phyloP scores from a whole-genome alignment of 2,113 vertebrate genomes.

The Ictidomys tridecemlineatus region DNA sequence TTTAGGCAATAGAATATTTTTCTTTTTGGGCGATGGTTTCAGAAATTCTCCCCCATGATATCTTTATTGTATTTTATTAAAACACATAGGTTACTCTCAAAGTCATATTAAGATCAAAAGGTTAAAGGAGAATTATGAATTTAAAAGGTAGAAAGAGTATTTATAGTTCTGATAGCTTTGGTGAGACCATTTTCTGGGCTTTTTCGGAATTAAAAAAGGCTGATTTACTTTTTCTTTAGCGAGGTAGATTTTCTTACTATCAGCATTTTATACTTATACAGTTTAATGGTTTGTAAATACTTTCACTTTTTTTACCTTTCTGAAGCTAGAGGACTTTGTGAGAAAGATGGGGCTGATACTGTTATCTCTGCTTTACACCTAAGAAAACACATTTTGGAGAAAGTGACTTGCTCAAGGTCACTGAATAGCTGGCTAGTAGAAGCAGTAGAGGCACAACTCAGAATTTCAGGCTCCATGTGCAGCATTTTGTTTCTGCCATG shows the following conservation, averaged over 20 bases:
- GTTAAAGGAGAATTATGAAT: neutral
- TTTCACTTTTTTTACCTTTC: neutral
- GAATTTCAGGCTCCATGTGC: neutral
- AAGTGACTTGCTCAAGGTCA: neutral
- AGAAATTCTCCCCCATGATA: neutral
- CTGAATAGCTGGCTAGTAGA: neutral
- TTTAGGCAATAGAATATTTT: conserved; percentile 3
- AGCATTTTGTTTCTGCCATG: neutral
- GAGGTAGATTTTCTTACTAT: conserved; percentile 27
- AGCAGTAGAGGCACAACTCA: neutral
- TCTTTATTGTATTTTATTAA: neutral
- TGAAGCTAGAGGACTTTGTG: neutral
- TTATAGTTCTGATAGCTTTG: neutral
- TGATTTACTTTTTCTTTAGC: conserved; percentile 17
- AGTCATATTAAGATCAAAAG: neutral
- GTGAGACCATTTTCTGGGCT: neutral
- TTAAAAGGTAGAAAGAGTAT: neutral
- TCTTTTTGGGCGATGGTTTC: neutral
- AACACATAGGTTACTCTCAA: neutral
- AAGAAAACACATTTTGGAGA: neutral
- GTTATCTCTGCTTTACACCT: neutral
- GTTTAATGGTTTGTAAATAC: neutral
- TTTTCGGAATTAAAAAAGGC: neutral
- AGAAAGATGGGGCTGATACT: neutral
- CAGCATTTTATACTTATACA: neutral